These are phyloP conservation scores for Trypoxylus dichotomus DNA, from an alignment of 1,140 invertebrate species.

Conservation along the genomic window DNA sequence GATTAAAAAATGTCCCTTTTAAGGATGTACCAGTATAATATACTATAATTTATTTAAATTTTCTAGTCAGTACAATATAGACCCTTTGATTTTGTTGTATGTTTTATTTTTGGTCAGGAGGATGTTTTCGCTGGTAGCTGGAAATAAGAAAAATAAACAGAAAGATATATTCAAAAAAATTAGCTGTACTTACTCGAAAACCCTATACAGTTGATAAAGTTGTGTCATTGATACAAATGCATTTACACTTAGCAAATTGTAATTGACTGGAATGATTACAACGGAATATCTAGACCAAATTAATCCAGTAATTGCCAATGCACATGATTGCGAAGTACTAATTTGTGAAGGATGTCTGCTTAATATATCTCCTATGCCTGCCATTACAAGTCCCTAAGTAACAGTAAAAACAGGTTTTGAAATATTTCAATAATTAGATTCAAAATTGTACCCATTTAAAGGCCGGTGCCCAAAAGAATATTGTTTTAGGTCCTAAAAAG, in stretches of 20 bases:
- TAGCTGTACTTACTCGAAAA: constrained; percentile 49
- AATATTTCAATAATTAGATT: not conserved
- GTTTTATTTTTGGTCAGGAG: constrained; percentile 1
- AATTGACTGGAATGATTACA: constrained; percentile 92
- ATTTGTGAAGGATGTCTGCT: constrained; percentile 84
- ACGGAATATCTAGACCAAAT: constrained; percentile 87
- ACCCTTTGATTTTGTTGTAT: not conserved
- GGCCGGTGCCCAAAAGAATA: constrained; percentile 92
- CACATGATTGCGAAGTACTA: constrained; percentile 79
- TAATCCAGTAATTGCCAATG: constrained; percentile 71
- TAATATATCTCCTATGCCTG: constrained; percentile 85
- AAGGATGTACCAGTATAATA: constrained; percentile 41
- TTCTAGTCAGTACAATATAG: not conserved
- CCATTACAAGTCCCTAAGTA: constrained; percentile 79
- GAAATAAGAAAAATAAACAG: not conserved
- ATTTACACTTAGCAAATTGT: constrained; percentile 87
- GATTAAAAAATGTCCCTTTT: constrained; percentile 60
- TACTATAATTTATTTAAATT: constrained; percentile 16
- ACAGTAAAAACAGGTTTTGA: constrained; percentile 40
- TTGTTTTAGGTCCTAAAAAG: constrained; percentile 80
- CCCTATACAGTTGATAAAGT: constrained; percentile 75
- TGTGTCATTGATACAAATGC: constrained; percentile 85
- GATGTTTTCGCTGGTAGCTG: constrained; percentile 13
- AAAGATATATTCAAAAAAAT: not conserved
- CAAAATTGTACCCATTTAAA: constrained; percentile 84